Percentiles rank a stretch among this genome's conserved stretches.
Conservation (phyloP, 2,888 invertebrate genomes). For the Altica lythri region DNA sequence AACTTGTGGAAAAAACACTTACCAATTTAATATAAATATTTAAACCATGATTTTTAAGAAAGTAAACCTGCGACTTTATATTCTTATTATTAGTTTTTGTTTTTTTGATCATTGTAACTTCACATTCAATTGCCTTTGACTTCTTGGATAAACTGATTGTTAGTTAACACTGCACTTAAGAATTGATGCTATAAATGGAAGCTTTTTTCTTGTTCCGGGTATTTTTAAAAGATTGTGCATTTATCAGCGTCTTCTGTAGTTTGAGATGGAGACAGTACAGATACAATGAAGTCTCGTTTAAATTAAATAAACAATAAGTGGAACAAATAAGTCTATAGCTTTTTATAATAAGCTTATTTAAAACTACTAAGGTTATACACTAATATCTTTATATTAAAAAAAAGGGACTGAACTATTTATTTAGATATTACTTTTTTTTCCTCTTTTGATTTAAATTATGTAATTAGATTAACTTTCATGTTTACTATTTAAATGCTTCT, state of each 20-base stretch:
- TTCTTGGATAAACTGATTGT: slow-evolving; percentile 2
- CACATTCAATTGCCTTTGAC: slow-evolving; percentile 12
- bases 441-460: too few relatives aligned
- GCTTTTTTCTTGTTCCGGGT: neutral
- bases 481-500: too few relatives aligned
- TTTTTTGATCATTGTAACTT: slow-evolving; percentile 24
- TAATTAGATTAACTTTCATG: too few relatives aligned
- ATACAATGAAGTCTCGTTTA: neutral
- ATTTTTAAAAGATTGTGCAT: slow-evolving; percentile 11
- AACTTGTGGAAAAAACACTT: slow-evolving; percentile 12
- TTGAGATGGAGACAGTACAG: neutral
- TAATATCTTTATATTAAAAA: too few relatives aligned
- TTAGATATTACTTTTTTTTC: too few relatives aligned
- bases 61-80: slow-evolving; percentile 24
- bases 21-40: slow-evolving; percentile 29
- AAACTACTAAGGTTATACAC: too few relatives aligned
- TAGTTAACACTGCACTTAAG: neutral
- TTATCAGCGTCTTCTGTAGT: slow-evolving; percentile 15
- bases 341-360: too few relatives aligned
- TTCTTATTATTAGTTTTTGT: slow-evolving; percentile 6
- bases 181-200: slow-evolving; percentile 8
- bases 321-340: neutral
- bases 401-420: too few relatives aligned
- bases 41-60: slow-evolving; percentile 20
- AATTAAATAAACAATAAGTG: neutral